Conservation (phyloP, 2,113 vertebrate genomes). For the Strigops habroptila region DNA sequence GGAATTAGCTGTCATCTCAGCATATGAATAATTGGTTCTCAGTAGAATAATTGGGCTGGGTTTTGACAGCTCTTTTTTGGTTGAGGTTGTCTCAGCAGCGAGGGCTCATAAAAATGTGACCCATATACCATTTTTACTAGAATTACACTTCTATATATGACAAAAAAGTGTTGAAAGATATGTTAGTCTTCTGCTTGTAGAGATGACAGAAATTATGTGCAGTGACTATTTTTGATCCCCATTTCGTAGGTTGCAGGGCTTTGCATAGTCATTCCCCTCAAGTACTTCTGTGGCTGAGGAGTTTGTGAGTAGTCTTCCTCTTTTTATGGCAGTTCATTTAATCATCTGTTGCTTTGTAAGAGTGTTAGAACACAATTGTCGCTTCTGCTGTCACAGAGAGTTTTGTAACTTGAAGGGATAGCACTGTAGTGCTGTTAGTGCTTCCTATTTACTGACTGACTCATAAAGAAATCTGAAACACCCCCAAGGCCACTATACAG, state of each 20-base stretch:
- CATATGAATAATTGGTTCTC: neutral
- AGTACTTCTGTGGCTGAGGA: neutral
- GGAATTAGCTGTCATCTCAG: slow-evolving; percentile 1
- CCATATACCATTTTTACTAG: neutral
- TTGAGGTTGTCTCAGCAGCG: neutral
- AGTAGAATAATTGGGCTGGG: neutral
- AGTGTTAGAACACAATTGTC: neutral
- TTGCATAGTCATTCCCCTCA: neutral
- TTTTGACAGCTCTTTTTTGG: slow-evolving; percentile 16
- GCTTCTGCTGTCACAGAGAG: neutral
- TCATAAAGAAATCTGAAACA: neutral
- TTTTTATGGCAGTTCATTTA: neutral
- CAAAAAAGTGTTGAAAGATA: neutral
- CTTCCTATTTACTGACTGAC: neutral
- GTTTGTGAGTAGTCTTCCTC: neutral
- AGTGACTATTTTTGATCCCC: neutral
- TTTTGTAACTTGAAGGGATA: neutral
- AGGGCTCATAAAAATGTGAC: neutral
- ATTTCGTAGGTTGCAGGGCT: neutral
- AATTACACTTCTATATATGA: neutral
- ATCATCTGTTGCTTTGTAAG: neutral
- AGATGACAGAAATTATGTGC: neutral
- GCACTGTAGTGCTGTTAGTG: neutral
- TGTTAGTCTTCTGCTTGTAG: neutral
- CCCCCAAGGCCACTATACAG: neutral